phyloP scores from a whole-genome alignment of 2,888 invertebrate genomes.

The Ochropleura plecta region DNA sequence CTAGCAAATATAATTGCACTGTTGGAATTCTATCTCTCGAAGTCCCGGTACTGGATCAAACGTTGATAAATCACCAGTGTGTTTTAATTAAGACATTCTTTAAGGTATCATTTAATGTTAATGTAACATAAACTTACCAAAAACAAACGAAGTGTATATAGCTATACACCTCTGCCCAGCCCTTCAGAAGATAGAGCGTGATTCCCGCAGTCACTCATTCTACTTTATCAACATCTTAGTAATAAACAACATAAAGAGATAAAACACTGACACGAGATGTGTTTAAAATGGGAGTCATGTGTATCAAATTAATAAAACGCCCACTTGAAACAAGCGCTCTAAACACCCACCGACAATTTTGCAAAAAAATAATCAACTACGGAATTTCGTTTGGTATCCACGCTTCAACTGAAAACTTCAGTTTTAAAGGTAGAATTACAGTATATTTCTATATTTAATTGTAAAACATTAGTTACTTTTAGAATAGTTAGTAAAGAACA shows the following conservation, averaged over 20 bases:
- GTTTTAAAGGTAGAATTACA: constrained; percentile 18
- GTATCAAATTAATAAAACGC: constrained; percentile 60
- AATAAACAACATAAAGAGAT: constrained; percentile 2
- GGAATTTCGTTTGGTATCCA: constrained; percentile 51
- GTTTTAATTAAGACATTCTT: neutral
- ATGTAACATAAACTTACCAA: neutral
- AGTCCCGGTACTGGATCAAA: no score
- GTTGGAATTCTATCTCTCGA: no score
- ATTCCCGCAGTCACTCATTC: neutral
- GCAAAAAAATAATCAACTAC: constrained; percentile 59
- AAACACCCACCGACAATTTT: constrained; percentile 51
- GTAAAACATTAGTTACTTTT: neutral
- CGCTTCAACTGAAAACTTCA: constrained; percentile 23
- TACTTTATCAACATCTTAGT: constrained; percentile 10
- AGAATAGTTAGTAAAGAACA: neutral
- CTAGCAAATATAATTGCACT: no score
- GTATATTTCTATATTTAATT: neutral
- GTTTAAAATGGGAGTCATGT: constrained; percentile 54
- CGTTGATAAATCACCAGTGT: neutral
- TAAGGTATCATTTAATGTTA: neutral
- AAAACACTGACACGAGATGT: constrained; percentile 18
- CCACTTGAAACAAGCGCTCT: constrained; percentile 45
- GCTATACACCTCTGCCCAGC: neutral
- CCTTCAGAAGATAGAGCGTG: neutral
- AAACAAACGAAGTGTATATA: neutral